These are phyloP conservation scores for Solenopsis fugax DNA, from an alignment of 1,140 invertebrate genomes.

Conservation along the genomic window DNA sequence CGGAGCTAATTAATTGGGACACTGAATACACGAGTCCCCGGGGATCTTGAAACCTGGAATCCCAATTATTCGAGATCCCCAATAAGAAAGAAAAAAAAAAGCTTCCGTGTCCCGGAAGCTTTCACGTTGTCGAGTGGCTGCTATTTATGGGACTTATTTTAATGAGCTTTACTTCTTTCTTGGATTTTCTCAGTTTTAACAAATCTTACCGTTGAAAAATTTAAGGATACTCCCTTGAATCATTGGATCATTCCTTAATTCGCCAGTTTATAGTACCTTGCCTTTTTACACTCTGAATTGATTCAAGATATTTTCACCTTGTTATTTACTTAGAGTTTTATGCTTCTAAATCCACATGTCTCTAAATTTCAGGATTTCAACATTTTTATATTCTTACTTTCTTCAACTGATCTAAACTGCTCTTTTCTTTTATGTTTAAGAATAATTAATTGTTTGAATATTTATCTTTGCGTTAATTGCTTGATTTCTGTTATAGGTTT, in stretches of 20 bases:
- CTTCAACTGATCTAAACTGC: background rate
- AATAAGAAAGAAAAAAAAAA: background rate
- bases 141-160: constrained; percentile 6
- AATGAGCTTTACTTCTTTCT: constrained; percentile 8
- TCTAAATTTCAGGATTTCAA: background rate
- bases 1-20: constrained; percentile 56
- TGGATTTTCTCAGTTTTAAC: background rate
- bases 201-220: constrained; percentile 7
- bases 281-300: background rate
- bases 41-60: constrained; percentile 26
- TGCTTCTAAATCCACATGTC: background rate
- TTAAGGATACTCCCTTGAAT: background rate
- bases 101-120: background rate
- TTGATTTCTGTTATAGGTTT: constrained; percentile 88
- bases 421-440: background rate
- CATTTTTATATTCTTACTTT: background rate
- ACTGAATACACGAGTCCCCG: constrained; percentile 29
- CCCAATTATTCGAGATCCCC: constrained; percentile 13
- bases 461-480: background rate
- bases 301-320: background rate
- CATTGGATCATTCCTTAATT: background rate
- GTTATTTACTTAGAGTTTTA: background rate
- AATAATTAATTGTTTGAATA: background rate
- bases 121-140: background rate
- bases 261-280: background rate